Evolutionary conservation across 2,888 invertebrate species (phyloP).

Genomic region (Gastrophysa polygoni): DNA sequence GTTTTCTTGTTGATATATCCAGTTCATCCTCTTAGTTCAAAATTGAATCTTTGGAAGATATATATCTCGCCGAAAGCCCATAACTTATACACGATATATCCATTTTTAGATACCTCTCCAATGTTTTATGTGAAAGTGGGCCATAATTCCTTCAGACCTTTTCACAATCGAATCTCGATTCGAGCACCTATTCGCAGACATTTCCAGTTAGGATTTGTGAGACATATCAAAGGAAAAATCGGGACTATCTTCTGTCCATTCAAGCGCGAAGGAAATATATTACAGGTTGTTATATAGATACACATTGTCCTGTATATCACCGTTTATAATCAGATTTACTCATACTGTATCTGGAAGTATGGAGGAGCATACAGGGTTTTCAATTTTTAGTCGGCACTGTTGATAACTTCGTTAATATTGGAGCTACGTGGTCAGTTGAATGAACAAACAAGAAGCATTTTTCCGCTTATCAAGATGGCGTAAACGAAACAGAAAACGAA

Average conservation of each 20-base stretch:
- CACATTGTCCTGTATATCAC: too few relatives aligned
- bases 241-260: neutral
- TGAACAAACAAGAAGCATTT: too few relatives aligned
- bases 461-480: too few relatives aligned
- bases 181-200: neutral
- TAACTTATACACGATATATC: neutral
- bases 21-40: neutral
- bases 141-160: neutral
- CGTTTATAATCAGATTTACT: too few relatives aligned
- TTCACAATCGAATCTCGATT: neutral
- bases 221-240: neutral
- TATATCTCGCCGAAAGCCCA: neutral
- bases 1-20: too few relatives aligned
- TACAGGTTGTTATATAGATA: neutral
- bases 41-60: neutral
- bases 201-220: neutral
- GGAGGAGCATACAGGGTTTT: too few relatives aligned
- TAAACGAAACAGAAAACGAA: too few relatives aligned
- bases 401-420: too few relatives aligned
- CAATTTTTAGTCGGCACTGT: too few relatives aligned
- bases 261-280: neutral
- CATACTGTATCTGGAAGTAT: too few relatives aligned
- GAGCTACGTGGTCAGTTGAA: too few relatives aligned
- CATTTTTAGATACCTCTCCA: neutral
- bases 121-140: slow-evolving; percentile 1